Conservation (phyloP, 2,113 vertebrate species). For the Cheirogaleus medius region DNA sequence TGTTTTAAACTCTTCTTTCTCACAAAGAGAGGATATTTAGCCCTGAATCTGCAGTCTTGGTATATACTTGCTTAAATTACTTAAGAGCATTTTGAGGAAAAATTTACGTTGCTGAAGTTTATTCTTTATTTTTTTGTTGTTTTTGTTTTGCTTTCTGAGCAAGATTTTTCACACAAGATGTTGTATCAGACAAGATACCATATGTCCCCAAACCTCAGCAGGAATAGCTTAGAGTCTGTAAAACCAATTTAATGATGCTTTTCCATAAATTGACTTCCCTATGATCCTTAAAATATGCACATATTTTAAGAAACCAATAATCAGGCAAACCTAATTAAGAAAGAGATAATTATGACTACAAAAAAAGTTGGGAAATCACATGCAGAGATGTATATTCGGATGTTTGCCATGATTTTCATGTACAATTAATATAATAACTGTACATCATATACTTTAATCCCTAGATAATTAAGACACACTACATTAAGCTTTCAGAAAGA, state of each 20-base stretch:
- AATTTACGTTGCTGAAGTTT: constrained; percentile 56
- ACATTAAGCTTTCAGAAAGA: neutral
- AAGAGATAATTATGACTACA: constrained; percentile 68
- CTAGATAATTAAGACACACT: constrained; percentile 24
- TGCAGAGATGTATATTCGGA: constrained; percentile 46
- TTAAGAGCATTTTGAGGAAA: constrained; percentile 66
- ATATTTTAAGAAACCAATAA: constrained; percentile 78
- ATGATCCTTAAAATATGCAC: constrained; percentile 72
- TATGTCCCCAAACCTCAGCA: constrained; percentile 76
- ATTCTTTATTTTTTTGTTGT: constrained; percentile 47
- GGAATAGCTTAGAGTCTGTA: constrained; percentile 65
- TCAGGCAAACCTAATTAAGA: constrained; percentile 72
- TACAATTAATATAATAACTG: constrained; percentile 53
- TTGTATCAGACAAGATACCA: constrained; percentile 77
- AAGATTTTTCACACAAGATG: constrained; percentile 79
- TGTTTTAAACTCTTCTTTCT: constrained; percentile 33
- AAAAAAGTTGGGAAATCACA: constrained; percentile 63
- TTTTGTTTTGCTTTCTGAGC: constrained; percentile 73
- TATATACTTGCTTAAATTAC: constrained; percentile 19
- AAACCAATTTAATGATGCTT: constrained; percentile 74
- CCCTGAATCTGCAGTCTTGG: neutral
- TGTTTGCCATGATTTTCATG: constrained; percentile 52
- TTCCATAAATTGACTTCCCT: constrained; percentile 70
- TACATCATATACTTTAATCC: neutral
- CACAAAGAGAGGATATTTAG: constrained; percentile 1